Conservation (phyloP, 1,140 invertebrate genomes). For the Dreissena rostriformis region DNA sequence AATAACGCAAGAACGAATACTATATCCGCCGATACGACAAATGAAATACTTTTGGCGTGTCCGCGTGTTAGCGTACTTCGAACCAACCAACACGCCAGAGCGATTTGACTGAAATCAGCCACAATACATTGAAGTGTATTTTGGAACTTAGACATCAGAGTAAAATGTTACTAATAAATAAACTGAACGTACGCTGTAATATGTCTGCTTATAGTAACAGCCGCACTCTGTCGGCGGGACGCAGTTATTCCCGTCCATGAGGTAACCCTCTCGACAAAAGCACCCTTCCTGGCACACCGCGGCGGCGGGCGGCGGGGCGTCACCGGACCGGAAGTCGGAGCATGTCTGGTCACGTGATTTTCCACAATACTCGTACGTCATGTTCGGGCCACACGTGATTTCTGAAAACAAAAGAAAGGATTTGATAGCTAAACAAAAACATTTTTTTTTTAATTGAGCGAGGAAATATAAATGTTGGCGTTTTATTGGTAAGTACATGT, state of each 20-base stretch:
- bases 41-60: too few species aligned
- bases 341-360: neutral
- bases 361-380: constrained; percentile 23
- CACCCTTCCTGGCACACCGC: constrained; percentile 54
- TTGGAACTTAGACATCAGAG: too few species aligned
- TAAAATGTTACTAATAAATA: too few species aligned
- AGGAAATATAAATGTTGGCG: neutral
- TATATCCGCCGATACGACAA: too few species aligned
- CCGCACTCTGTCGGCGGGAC: constrained; percentile 56
- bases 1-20: too few species aligned
- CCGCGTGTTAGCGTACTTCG: too few species aligned
- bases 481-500: too few species aligned
- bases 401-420: constrained; percentile 2
- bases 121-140: too few species aligned
- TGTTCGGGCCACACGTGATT: constrained; percentile 29
- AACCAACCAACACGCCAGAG: too few species aligned
- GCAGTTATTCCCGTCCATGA: constrained; percentile 51
- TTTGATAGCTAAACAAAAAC: neutral
- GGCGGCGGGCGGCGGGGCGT: neutral
- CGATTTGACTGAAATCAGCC: too few species aligned
- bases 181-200: constrained; percentile 26
- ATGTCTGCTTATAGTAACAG: constrained; percentile 47
- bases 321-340: neutral
- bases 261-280: constrained; percentile 57
- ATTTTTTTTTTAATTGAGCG: neutral